Conservation (phyloP, 2,888 invertebrate species). For the Euproctis similis region DNA sequence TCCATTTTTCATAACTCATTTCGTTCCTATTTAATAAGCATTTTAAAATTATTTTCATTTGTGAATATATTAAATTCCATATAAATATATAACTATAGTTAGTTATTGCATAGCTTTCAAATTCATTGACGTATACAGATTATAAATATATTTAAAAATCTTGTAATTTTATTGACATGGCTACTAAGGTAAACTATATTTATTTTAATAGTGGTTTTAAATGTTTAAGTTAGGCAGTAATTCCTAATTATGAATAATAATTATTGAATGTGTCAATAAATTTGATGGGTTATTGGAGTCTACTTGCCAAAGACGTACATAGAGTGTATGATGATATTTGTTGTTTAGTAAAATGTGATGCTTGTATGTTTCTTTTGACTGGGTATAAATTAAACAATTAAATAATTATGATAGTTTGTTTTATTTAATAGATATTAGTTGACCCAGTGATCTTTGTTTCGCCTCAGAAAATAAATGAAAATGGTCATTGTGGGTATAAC, state of each 20-base stretch:
- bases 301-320: conserved; percentile 56
- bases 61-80: conserved; percentile 14
- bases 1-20: conserved; percentile 14
- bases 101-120: conserved; percentile 22
- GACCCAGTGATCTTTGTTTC: no score
- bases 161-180: conserved; percentile 17
- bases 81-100: no score
- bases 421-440: conserved; percentile 9
- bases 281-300: conserved; percentile 32
- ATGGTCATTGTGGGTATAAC: no score
- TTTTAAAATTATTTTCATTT: conserved; percentile 10
- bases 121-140: conserved; percentile 26
- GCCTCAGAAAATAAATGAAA: no score
- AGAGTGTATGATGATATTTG: conserved; percentile 35
- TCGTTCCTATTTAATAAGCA: conserved; percentile 7
- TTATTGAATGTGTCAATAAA: no score
- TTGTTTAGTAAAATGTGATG: conserved; percentile 43
- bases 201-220: conserved; percentile 25
- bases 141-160: conserved; percentile 26
- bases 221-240: no score
- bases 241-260: no score
- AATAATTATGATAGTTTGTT: conserved; percentile 19
- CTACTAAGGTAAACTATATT: conserved; percentile 25
- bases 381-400: conserved; percentile 63
- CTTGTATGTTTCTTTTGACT: conserved; percentile 53